Conservation (phyloP, 2,888 invertebrate species). For the Drosophila incognita region DNA sequence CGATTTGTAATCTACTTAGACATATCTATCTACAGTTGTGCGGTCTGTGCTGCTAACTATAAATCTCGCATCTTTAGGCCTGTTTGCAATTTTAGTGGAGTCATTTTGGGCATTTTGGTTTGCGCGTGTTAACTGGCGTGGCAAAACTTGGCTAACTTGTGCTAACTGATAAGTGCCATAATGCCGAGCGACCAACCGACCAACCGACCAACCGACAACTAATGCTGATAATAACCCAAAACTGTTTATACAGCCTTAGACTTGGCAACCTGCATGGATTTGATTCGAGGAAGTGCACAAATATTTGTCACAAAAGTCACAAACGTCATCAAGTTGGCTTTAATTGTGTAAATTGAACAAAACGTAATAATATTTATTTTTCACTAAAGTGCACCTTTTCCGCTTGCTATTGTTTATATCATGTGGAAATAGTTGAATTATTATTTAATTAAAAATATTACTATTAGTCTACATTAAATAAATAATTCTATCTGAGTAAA, state of each 20-base stretch:
- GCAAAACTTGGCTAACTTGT: constrained; percentile 27
- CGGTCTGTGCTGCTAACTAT: constrained; percentile 27
- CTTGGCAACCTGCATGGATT: constrained; percentile 17
- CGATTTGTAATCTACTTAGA: constrained; percentile 35
- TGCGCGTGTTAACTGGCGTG: constrained; percentile 39
- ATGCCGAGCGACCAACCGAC: constrained; percentile 8
- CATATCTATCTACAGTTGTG: constrained; percentile 38
- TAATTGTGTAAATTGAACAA: constrained; percentile 56
- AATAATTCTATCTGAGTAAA: neutral
- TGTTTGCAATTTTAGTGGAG: constrained; percentile 49
- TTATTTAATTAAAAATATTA: too few relatives aligned
- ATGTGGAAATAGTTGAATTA: neutral
- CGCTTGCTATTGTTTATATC: constrained; percentile 1
- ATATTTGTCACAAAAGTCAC: constrained; percentile 51
- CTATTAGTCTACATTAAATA: neutral
- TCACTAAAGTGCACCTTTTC: constrained; percentile 26
- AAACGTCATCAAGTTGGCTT: constrained; percentile 43
- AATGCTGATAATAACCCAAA: constrained; percentile 55
- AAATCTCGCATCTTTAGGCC: constrained; percentile 52
- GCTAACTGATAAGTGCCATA: constrained; percentile 49
- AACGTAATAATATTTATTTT: constrained; percentile 20
- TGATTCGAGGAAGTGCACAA: constrained; percentile 64
- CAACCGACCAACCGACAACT: constrained; percentile 6
- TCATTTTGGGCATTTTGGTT: constrained; percentile 15
- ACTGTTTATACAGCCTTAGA: constrained; percentile 56